Evolutionary conservation across 2,797 vertebrate genomes (phyloP).

Genomic region (Falco concolor): DNA sequence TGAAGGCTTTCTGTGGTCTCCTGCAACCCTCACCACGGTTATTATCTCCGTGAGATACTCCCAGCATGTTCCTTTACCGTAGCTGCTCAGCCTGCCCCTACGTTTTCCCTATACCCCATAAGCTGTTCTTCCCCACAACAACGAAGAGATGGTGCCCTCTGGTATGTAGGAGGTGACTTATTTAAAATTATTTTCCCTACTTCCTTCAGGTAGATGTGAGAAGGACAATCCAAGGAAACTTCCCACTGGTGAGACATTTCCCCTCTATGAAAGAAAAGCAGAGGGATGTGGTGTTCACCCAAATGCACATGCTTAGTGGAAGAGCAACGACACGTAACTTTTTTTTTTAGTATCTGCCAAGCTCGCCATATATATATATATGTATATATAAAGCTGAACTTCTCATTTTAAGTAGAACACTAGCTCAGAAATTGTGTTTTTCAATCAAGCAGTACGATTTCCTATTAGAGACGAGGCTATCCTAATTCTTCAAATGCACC

Average conservation of each 20-base stretch:
- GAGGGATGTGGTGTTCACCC: neutral
- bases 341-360: neutral
- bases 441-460: neutral
- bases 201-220: neutral
- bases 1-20: neutral
- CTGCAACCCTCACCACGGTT: neutral
- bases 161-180: neutral
- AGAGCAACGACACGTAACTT: neutral
- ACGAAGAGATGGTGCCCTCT: neutral
- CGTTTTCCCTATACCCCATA: neutral
- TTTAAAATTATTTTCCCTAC: neutral
- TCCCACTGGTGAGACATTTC: neutral
- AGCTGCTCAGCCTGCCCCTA: neutral
- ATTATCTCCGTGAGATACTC: neutral
- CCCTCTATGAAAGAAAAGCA: neutral
- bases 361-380: neutral
- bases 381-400: neutral
- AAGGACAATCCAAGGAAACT: neutral
- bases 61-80: neutral
- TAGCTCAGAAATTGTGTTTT: neutral
- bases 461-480: neutral
- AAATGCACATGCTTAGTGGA: rapidly evolving
- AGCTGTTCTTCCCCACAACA: neutral
- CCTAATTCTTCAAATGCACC: neutral
- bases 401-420: neutral